These are phyloP conservation scores for Amia ocellicauda DNA, from an alignment of 2,113 vertebrate genomes.

Conservation along the genomic window DNA sequence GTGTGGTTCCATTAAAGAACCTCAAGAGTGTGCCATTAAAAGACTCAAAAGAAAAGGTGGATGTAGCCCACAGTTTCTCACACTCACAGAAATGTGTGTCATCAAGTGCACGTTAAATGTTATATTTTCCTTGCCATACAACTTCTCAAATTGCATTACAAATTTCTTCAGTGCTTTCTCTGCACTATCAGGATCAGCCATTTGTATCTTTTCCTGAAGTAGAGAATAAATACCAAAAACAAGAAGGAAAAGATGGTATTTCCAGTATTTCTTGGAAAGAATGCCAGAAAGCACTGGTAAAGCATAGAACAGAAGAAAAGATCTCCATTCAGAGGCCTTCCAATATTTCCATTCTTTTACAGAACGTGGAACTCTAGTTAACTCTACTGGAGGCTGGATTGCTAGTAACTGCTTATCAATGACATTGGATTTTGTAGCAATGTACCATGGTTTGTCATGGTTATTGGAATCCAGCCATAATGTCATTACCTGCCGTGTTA, in stretches of 20 bases:
- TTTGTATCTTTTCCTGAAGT: constrained; percentile 19
- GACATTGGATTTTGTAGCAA: constrained; percentile 6
- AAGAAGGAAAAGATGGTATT: constrained; percentile 26
- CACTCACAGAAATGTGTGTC: constrained; percentile 24
- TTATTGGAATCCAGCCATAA: constrained; percentile 24
- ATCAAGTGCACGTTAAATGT: constrained; percentile 30
- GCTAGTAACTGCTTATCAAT: constrained; percentile 9
- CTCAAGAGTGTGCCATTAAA: constrained; percentile 27
- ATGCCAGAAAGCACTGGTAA: constrained; percentile 21
- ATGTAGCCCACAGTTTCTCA: constrained; percentile 30
- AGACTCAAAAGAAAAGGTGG: constrained; percentile 32
- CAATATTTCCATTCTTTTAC: constrained; percentile 21
- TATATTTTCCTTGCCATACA: constrained; percentile 20
- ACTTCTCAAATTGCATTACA: constrained; percentile 23
- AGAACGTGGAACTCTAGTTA: constrained; percentile 20
- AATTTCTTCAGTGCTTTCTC: constrained; percentile 29
- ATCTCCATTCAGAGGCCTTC: constrained; percentile 28
- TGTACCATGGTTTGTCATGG: constrained; percentile 25
- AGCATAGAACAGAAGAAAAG: too few relatives aligned
- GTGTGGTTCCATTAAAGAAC: constrained; percentile 27
- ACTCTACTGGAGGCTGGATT: constrained; percentile 20
- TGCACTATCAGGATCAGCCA: constrained; percentile 12
- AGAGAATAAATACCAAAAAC: constrained; percentile 26
- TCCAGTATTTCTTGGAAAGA: constrained; percentile 21
- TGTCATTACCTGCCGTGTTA: constrained; percentile 13